These are phyloP conservation scores for Syngnathus scovelli DNA, from an alignment of 2,113 vertebrate genomes.

Conservation along the genomic window DNA sequence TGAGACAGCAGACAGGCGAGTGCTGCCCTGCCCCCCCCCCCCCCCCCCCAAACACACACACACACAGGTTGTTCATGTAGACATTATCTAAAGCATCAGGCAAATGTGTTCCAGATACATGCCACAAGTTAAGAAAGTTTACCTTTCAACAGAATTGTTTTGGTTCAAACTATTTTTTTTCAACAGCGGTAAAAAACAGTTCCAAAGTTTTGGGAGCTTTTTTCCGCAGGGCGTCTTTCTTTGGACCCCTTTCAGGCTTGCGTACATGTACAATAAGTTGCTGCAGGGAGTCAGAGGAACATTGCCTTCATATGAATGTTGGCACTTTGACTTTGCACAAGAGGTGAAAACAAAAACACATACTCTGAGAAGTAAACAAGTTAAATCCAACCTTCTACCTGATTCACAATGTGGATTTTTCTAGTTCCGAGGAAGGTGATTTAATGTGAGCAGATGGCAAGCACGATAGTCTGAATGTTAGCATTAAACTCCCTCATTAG, in stretches of 20 bases:
- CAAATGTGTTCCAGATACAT: too few relatives aligned
- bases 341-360: conserved; percentile 13
- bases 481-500: conserved; percentile 17
- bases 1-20: conserved; percentile 32
- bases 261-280: conserved; percentile 32
- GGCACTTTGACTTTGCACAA: conserved; percentile 37
- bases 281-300: conserved; percentile 42
- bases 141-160: too few relatives aligned
- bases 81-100: conserved; percentile 7
- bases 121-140: too few relatives aligned
- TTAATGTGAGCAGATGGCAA: conserved; percentile 8
- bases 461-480: conserved; percentile 15
- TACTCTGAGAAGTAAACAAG: conserved; percentile 11
- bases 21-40: conserved; percentile 3
- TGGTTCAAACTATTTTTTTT: neutral
- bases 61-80: neutral
- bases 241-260: conserved; percentile 20
- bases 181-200: neutral
- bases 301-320: conserved; percentile 39
- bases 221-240: conserved; percentile 19
- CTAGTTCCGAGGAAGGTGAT: conserved; percentile 11
- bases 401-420: conserved; percentile 12
- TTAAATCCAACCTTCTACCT: conserved; percentile 21
- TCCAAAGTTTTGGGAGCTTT: conserved; percentile 2
- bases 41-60: conserved; percentile 8